Percentiles rank a stretch among this genome's conserved stretches.
Evolutionary conservation across 2,797 vertebrate species (phyloP).

Genomic region (Spea hammondii): DNA sequence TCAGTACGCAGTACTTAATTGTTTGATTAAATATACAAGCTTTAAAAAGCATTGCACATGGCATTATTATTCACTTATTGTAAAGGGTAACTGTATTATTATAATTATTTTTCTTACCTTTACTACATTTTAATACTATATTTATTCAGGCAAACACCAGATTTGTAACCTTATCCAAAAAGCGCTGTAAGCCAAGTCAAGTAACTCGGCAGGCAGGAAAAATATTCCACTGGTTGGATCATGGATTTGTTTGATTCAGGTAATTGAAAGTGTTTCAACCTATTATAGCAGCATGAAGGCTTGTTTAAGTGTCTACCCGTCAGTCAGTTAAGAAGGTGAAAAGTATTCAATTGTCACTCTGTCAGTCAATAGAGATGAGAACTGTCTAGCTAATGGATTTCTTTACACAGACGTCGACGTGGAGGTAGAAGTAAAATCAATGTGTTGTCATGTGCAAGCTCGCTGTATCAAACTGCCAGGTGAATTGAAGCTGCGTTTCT

Average conservation of each 20-base stretch:
- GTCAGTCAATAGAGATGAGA: constrained; percentile 98
- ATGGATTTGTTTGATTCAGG: constrained; percentile 99
- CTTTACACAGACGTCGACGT: constrained; percentile 91
- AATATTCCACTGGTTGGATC: constrained; percentile 76
- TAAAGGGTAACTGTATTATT: no score
- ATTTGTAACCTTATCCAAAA: constrained; percentile 62
- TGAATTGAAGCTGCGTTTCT: constrained; percentile 82
- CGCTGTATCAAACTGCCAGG: constrained; percentile 86
- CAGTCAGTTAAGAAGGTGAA: constrained; percentile 92
- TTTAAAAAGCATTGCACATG: no score
- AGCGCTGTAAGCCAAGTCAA: constrained; percentile 68
- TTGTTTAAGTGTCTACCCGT: constrained; percentile 97
- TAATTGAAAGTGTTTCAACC: constrained; percentile 98
- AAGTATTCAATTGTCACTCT: constrained; percentile 96
- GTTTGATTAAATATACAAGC: no score
- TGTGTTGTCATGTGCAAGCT: constrained; percentile 94
- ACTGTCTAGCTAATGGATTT: constrained; percentile 98
- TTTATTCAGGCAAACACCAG: neutral
- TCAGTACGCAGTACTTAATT: no score
- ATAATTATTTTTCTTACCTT: no score
- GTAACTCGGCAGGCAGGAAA: constrained; percentile 73
- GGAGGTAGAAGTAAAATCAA: constrained; percentile 94
- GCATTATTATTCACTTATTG: no score
- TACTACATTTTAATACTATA: no score
- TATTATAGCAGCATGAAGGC: constrained; percentile 94